Evolutionary conservation across 2,797 vertebrate genomes (phyloP), one percentile per base, ranked within the genome.

Genomic region (Acanthopagrus latus): DNA sequence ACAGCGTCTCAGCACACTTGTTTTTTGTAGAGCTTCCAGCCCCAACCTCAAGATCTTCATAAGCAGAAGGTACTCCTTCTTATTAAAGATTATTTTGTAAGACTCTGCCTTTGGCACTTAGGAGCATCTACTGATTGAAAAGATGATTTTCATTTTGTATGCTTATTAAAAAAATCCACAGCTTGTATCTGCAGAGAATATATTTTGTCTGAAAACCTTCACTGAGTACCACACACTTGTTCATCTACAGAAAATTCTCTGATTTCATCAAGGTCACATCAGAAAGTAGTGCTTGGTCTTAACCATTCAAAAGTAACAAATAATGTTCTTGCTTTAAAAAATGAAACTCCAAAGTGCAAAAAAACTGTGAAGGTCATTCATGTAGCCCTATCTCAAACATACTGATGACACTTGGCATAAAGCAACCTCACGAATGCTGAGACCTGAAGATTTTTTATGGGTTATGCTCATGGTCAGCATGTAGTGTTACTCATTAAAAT

Each of bases 281-380:
- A 33, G n/a, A 33, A 27, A 41, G 17, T 20, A 7, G 38, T 33
- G 8, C 2, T 25, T 43, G 21, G 7, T 16, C 52, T 18, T 33
- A 9, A 4, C n/a, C n/a, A 41, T 62, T 64, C 2, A 47, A 48
- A 60, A 57, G 9, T 7, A 38, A 7, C 29, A 51, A 44, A n/a
- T 47, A 16, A 8, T 44, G 33, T 14, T 21, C 21, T 38, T 43
- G 8, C 23, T 59, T 60, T 67, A 52, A 70, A 60, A 65, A 72
- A 62, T 23, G 50, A 74, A 74, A 20, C 9, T 51, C 9, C 23
- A 13, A 62, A 51, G 5, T 56, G 25, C 21, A 59, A n/a, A 8
- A 8, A 41, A n/a, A 11, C 46, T 64, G 13, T n/a, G 13, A 27
- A 10, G 14, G 47, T 25, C 20, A 4, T 54, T 76, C 48, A 46